A percentile compares a stretch with the other conserved stretches of the same genome.
These are phyloP conservation scores for Psittacula cyanocephala DNA, from an alignment of 2,113 vertebrate species.

Conservation along the genomic window DNA sequence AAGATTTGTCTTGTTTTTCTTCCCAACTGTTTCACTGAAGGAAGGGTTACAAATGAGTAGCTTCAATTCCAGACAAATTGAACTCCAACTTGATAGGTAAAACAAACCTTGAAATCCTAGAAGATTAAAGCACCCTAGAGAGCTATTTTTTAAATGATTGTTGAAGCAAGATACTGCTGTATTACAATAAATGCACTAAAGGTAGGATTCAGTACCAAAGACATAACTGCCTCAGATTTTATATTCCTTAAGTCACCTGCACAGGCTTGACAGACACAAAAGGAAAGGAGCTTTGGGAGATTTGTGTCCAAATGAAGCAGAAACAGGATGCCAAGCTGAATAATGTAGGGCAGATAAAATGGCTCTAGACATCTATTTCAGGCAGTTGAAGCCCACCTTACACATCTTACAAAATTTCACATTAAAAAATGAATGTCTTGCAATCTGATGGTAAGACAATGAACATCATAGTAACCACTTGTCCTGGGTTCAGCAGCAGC, in stretches of 20 bases:
- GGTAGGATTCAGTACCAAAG: neutral
- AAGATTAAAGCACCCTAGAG: neutral
- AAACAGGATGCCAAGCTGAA: neutral
- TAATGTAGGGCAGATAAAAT: neutral
- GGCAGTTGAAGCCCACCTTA: neutral
- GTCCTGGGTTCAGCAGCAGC: too few relatives aligned
- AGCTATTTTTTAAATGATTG: slow-evolving; percentile 1
- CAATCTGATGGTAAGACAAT: neutral
- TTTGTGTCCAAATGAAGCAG: neutral
- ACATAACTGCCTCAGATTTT: neutral
- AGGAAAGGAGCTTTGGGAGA: neutral
- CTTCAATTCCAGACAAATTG: neutral
- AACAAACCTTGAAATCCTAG: slow-evolving; percentile 10
- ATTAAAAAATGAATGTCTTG: neutral
- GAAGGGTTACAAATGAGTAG: neutral
- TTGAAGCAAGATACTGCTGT: neutral
- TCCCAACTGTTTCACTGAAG: neutral
- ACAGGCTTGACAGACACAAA: neutral
- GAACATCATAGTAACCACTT: neutral
- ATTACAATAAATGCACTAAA: neutral
- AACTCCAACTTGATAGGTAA: neutral
- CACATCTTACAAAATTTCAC: neutral
- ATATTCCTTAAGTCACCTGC: neutral
- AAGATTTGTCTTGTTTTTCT: neutral
- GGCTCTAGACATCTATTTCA: neutral